Evolutionary conservation across 2,113 vertebrate species (phyloP).

Genomic region (Gulo gulo): DNA sequence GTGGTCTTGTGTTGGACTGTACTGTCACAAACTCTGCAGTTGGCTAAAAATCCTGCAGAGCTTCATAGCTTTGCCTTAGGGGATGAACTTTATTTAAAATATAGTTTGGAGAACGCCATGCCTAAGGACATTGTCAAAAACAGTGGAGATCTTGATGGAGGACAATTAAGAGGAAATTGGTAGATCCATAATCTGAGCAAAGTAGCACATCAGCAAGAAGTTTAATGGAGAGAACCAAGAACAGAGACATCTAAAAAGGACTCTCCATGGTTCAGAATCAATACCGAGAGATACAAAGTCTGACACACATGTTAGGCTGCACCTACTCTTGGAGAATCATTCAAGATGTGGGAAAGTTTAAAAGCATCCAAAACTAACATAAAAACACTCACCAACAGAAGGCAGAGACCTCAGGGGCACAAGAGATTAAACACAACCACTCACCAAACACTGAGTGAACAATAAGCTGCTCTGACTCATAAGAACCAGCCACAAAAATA

Average conservation of each 20-base stretch:
- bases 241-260: background rate
- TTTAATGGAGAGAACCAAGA: background rate
- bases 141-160: background rate
- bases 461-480: background rate
- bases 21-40: background rate
- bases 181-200: background rate
- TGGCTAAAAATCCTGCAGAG: background rate
- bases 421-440: background rate
- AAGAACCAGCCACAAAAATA: background rate
- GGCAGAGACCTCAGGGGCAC: background rate
- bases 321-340: background rate
- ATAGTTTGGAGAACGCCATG: background rate
- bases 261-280: background rate
- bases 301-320: background rate
- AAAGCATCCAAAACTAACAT: background rate
- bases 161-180: background rate
- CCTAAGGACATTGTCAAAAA: background rate
- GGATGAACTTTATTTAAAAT: background rate
- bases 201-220: background rate
- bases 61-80: background rate
- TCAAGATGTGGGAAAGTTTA: background rate
- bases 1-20: background rate
- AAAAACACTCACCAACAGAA: background rate
- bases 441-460: background rate
- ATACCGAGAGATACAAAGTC: background rate